Base-by-base conservation (phyloP, 1,140 invertebrate species). In the Reticulitermes speratus region DNA sequence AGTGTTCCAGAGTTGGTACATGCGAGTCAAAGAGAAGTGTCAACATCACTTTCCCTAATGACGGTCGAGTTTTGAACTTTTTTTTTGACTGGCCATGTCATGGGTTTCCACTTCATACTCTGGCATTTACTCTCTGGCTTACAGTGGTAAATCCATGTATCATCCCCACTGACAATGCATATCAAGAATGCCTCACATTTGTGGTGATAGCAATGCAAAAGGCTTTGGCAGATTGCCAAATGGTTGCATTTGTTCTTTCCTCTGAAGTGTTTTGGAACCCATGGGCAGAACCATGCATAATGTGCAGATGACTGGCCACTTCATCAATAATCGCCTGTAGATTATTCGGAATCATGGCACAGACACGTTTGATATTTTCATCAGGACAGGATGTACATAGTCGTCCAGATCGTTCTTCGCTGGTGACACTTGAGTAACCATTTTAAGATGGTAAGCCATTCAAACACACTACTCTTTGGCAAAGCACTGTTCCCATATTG, bases 261-360 rank as follows among this genome's bases (percentile, higher is more conserved):
- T 19, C 3, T 83, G 82, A 83, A 44, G 14, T 38, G 82, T 9
- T 9, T 83, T 83, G 82, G 82, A 44, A 83, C 82, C 82, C 45
- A 81, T 65, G 14, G 14, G 84, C 48, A 85, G 84, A 85, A 59
- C 30, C 84, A 59, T 59, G 84, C 2, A 44, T 85, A 85, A 85
- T 65, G 8, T 85, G 48, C 84, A 85, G 21, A 85, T 81, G 38
- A n/a, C 55, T 38, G 38, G 52, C 84, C 84, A 65, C 52, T 69
- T 85, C 84, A 85, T 85, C 69, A 6, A 85, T 38, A 85, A n/a
- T 65, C 44, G 44, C 44, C 44, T 44, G 30, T 84, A 30, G 38
- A 44, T 44, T 84, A 9, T 12, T 84, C 83, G 11, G 84, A 23
- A 85, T 44, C 48, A 85, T 12, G 6, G 23, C 83, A 23, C 84